Base-by-base conservation (phyloP, 2,797 vertebrate species). In the Neosilurus hyrtlii region DNA sequence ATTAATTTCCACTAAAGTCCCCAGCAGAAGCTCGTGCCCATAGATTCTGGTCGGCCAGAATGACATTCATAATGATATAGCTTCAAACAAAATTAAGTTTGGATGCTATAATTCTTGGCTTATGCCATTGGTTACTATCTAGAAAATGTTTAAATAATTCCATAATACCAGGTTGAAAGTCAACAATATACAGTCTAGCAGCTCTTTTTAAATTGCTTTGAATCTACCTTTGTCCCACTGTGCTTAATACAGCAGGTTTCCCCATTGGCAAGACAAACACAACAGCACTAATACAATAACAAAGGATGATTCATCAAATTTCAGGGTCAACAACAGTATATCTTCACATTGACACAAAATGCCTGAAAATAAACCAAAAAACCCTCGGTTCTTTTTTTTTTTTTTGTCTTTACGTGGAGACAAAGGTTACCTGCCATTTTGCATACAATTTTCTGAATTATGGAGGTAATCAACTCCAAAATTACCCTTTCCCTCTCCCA, bases 51-150 rank as follows among this genome's bases (percentile, higher is more conserved):
- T 20, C 14, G 54, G 72, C 10, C 54, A 74, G 18, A 16, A 35
- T 57, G 16, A 74, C 54, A 74, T 74, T 74, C 57, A 74, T 74
- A 57, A 74, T 6, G 18, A 22, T 22, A 22, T 74, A 35, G 52
- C 9, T 18, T 35, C 26, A 74, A 57, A 35, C 18, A 57, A 57
- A 35, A 30, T 73, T 54, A 73, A 7, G 54, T 35, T 26, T 57
- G 18, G 9, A 74, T 4, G 54, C 26, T 22, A 37, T 59, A 10
- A 59, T 30, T 11, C 56, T 37, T 37, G 56, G 22, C 24, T 37
- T 59, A 57, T 57, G 54, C 54, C 35, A 35, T 35, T 22, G 18
- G 72, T 51, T 73, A 56, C 9, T 10, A 30, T 35, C 16, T 30
- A 56, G 51, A 51, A 24, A 73, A 10, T 73, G 26, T 73, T 54